Evolutionary conservation across 2,888 invertebrate genomes (phyloP), one percentile per base, ranked within the genome.

Genomic region (Amorpha juglandis): DNA sequence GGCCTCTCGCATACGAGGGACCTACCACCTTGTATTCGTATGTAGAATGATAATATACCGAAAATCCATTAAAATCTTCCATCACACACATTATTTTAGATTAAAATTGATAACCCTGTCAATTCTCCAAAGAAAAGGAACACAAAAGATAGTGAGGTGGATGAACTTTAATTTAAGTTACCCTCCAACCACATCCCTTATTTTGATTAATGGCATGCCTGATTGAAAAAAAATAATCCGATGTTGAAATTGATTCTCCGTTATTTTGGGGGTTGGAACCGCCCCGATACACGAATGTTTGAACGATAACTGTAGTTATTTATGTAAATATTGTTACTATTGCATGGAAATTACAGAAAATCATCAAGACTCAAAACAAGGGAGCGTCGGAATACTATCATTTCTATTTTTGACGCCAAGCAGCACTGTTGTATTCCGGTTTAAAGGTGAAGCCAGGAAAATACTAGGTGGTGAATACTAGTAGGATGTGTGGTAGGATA

Each of bases 121-220:
- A 55, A 55, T 38, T 27, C 35, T 16, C 38, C 19, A 42, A 58
- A 58, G 58, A 58, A 58, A 58, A 38, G 55, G 11, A 47, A 63
- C 52, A 63, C 63, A 52, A 62, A 62, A 62, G 42, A 55, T 67
- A 52, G 52, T 64, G 35, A 48, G 55, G 64, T 64, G 71, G 69
- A 65, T 71, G 76, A 73, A 71, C 73, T 68, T 66, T 71, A 66
- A 67, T 67, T 27, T 27, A 27, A 27, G 27, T 72, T 75, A 70
- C 82, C 84, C 82, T 74, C 71, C 63, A 70, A 74, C 67, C 71
- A 67, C 75, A 71, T 79, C 81, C 79, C 78, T 73, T 78, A 78
- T 79, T 83, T 78, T 83, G 83, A 86, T 84, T 83, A 84, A 87
- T 84, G 82, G 80, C 74, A 77, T 68, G 74, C 76, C 79, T 84